These are phyloP conservation scores for Hypsibius dujardini DNA, from an alignment of 1,140 invertebrate species.

Conservation along the genomic window DNA sequence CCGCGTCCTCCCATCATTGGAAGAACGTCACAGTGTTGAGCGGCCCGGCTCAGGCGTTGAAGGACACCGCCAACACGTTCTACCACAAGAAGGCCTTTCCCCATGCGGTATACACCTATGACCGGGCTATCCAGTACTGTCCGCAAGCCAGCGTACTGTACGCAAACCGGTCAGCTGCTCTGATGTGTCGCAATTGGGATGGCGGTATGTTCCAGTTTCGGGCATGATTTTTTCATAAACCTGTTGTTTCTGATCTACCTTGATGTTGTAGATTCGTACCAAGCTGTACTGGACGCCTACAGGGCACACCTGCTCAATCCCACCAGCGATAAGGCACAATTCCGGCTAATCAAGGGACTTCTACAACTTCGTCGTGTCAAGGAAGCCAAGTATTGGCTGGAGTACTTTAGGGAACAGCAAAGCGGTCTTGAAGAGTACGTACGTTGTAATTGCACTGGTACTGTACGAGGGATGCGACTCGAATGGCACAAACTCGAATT, in stretches of 20 bases:
- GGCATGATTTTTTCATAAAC: background rate
- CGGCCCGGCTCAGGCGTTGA: constrained; percentile 40
- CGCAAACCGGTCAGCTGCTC: constrained; percentile 66
- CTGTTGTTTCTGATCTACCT: background rate
- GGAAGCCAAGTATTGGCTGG: constrained; percentile 55
- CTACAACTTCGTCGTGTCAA: constrained; percentile 50
- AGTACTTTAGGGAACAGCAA: constrained; percentile 34
- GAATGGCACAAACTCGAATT: too few species aligned
- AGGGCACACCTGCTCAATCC: constrained; percentile 57
- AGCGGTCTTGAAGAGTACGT: constrained; percentile 26
- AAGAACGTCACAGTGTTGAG: constrained; percentile 30
- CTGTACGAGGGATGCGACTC: constrained; percentile 2
- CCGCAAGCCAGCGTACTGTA: constrained; percentile 56
- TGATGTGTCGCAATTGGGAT: constrained; percentile 69
- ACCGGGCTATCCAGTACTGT: constrained; percentile 49
- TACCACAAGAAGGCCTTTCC: constrained; percentile 52
- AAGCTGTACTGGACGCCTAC: constrained; percentile 70
- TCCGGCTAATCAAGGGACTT: constrained; percentile 47
- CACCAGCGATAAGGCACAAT: constrained; percentile 66
- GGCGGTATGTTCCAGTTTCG: constrained; percentile 10
- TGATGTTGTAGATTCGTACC: constrained; percentile 53
- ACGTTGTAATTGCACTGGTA: constrained; percentile 23
- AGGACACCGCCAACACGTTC: constrained; percentile 53
- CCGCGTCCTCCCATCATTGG: constrained; percentile 20
- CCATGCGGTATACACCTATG: constrained; percentile 58